These are phyloP conservation scores for Oryzias woworae DNA, from an alignment of 2,113 vertebrate genomes.

Conservation along the genomic window DNA sequence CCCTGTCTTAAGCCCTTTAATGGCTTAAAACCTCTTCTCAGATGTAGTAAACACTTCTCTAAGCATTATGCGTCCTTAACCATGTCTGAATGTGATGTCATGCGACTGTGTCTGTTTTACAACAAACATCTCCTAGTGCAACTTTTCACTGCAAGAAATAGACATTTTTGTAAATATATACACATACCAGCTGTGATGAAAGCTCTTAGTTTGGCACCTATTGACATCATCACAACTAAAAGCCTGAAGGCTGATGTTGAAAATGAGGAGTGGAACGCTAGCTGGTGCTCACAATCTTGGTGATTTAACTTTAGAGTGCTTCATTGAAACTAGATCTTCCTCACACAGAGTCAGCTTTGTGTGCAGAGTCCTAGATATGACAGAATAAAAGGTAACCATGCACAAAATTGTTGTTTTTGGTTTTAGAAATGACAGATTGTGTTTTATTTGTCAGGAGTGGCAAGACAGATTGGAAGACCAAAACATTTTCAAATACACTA, in stretches of 20 bases:
- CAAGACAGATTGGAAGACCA: slow-evolving; percentile 24
- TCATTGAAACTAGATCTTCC: slow-evolving; percentile 45
- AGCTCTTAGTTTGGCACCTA: slow-evolving; percentile 6
- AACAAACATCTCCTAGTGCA: not conserved
- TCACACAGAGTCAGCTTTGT: slow-evolving; percentile 35
- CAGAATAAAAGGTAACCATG: slow-evolving; percentile 54
- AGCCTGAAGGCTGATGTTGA: slow-evolving; percentile 22
- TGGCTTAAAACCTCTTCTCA: too few species aligned
- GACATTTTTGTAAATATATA: slow-evolving; percentile 36
- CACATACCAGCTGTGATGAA: slow-evolving; percentile 12
- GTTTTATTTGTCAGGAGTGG: slow-evolving; percentile 30
- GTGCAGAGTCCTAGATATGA: slow-evolving; percentile 28
- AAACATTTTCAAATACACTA: not conserved
- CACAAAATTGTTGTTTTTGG: slow-evolving; percentile 57
- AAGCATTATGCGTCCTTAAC: not conserved
- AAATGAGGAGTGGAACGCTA: slow-evolving; percentile 31
- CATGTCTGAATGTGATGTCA: not conserved
- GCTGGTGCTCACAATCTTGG: slow-evolving; percentile 11
- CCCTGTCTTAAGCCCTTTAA: too few species aligned
- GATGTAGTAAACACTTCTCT: not conserved
- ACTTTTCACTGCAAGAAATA: slow-evolving; percentile 22
- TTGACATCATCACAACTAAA: slow-evolving; percentile 13
- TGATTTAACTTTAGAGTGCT: slow-evolving; percentile 35
- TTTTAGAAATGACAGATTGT: slow-evolving; percentile 50
- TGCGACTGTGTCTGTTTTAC: not conserved